Base-by-base conservation (phyloP, 2,113 vertebrate genomes). In the Dipodomys stephensi region DNA sequence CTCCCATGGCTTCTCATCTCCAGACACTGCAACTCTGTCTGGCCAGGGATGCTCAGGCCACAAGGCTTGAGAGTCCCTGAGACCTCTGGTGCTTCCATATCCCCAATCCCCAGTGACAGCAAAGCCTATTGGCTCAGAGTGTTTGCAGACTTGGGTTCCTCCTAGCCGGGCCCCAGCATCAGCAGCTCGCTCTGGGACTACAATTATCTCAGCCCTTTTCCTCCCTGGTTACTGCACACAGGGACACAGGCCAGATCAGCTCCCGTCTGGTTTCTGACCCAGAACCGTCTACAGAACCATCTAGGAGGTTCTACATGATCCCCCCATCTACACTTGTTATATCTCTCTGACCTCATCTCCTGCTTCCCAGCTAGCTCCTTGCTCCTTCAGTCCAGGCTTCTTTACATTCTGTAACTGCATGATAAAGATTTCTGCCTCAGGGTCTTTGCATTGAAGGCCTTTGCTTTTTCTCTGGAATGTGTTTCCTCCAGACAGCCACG, bases 401-500 rank as follows among this genome's bases (percentile, higher is more conserved):
- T 39, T 64, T 4, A 69, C 68, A 35, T 35, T 32, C 88, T 7
- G 2, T 18, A 74, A 35, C 6, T n/a, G 13, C 5, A 46, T 32
- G 13, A 30, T 60, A 1, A 0, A 5, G 80, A 65, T 49, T 23
- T 32, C 49, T 27, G 72, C 77, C 90, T 25, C 64, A 8, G 87
- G 90, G 69, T 32, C 72, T 87, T 67, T 65, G 84, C 76, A 49
- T 23, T 9, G 23, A 57, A 57, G 53, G 53, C 53, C 76, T 67
- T 10, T n/a, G 65, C n/a, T 72, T 79, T 64, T 32, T n/a, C 8
- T 46, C 74, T 79, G 62, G 88, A 65, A 94, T 23, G 60, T 32
- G 30, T 71, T 39, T 69, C n/a, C 72, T 85, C 53, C 28, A 80
- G 71, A 57, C 4, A 46, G 72, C 28, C 18, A 39, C 1, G 9